phyloP scores from a whole-genome alignment of 2,797 vertebrate species.

The Cheirogaleus major region DNA sequence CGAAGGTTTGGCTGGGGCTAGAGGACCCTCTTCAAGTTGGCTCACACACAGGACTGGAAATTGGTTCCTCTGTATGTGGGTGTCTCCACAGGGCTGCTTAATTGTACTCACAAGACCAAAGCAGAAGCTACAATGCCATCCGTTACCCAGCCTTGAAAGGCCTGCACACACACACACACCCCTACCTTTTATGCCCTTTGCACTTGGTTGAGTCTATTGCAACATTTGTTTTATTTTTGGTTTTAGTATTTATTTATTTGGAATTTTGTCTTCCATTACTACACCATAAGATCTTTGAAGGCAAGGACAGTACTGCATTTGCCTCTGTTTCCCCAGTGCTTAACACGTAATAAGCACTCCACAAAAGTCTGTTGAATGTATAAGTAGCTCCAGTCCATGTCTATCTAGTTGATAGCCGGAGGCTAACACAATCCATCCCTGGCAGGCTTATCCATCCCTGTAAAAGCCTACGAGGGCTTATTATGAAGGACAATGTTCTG shows the following conservation, averaged over 20 bases:
- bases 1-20: not conserved
- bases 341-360: not conserved
- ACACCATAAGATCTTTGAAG: not conserved
- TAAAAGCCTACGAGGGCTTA: constrained; percentile 52
- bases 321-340: not conserved
- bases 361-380: not conserved
- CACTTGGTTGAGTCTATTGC: not conserved
- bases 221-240: not conserved
- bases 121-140: not conserved
- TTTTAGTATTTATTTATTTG: not conserved
- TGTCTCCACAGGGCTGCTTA: not conserved
- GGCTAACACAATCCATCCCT: constrained; percentile 12
- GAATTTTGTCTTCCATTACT: not conserved
- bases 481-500: constrained; percentile 68
- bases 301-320: not conserved
- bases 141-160: too few species aligned
- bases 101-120: not conserved
- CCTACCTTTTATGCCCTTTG: not conserved
- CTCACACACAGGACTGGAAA: not conserved
- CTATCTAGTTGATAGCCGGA: not conserved
- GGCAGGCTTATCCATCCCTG: not conserved
- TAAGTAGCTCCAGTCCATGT: not conserved
- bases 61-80: not conserved
- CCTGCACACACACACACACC: too few species aligned
- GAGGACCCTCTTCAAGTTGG: not conserved